Percentiles rank a stretch among this genome's conserved stretches.
Evolutionary conservation across 2,113 vertebrate genomes (phyloP).

Genomic region (Plestiodon gilberti): DNA sequence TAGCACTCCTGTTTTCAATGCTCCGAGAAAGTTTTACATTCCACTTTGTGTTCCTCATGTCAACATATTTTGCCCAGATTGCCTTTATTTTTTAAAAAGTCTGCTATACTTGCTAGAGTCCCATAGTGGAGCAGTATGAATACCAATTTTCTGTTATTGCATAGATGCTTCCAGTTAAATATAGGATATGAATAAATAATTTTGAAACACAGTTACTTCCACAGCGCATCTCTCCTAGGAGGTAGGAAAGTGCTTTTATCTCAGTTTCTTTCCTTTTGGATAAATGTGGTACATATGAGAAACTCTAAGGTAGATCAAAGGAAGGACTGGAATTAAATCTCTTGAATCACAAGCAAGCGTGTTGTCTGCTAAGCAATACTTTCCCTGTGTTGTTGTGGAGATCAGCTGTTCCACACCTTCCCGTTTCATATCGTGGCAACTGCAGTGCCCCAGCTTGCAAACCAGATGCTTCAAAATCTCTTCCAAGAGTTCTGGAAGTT

Average conservation of each 20-base stretch:
- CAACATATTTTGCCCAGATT: neutral
- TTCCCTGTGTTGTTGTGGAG: neutral
- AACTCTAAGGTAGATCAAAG: neutral
- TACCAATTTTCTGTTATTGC: neutral
- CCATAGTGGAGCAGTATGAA: neutral
- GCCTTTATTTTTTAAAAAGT: neutral
- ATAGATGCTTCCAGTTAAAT: neutral
- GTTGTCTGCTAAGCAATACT: neutral
- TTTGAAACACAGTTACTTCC: neutral
- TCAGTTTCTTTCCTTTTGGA: neutral
- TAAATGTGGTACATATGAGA: neutral
- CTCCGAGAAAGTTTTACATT: neutral
- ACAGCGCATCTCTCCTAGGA: neutral
- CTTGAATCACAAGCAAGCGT: neutral
- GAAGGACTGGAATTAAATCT: neutral
- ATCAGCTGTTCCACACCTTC: neutral
- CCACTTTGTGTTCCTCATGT: neutral
- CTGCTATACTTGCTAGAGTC: neutral
- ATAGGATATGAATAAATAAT: conserved; percentile 2
- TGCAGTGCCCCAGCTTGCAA: neutral
- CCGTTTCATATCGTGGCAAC: neutral
- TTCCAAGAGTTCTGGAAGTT: neutral
- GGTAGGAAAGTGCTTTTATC: neutral
- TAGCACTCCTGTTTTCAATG: neutral
- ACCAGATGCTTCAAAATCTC: neutral